Base-by-base conservation (phyloP, 2,888 invertebrate genomes). In the Tetrapedia diversipes region DNA sequence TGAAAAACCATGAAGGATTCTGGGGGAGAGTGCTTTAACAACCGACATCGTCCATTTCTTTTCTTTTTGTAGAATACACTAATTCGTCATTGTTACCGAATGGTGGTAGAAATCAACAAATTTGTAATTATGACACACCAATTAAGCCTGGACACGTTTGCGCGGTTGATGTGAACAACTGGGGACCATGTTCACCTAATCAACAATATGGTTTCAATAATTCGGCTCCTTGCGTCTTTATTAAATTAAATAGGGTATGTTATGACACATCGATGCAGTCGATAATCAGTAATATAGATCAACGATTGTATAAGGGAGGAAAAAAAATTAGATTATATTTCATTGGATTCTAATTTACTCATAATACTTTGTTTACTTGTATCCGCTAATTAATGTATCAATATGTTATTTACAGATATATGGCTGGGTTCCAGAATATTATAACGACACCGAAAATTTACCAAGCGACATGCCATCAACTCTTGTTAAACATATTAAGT, bases 221-320 rank as follows among this genome's bases (percentile, higher is more conserved):
- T 54, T 95, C 95, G n/a, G 93, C 94, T 45, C 98, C 98, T 6
- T 98, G 98, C 91, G 92, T 98, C 78, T 95, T 97, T 86, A 93
- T 98, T 71, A 98, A 98, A 91, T 92, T 98, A 64, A 98, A 98
- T 91, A 95, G 94, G 92, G 96, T 96, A 91, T 81, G 51, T 57
- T 32, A 8, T n/a, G 0, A 8, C 2, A 24, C 7, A 6, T 10
- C 14, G 19, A 45, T 60, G 32, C 7, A 4, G 11, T 1, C 14
- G 22, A 59, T 27, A 14, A 34, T 10, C 19, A 19, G 7, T 45
- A 45, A 45, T 19, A 8, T 45, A 45, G 6, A 19, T n/a, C 8
- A 8, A 7, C 43, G 10, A 6, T 32, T 32, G 6, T 6, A 32
- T n/a, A n/a, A n/a, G n/a, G n/a, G n/a, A n/a, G n/a, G n/a, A n/a